Percentiles rank a stretch among this genome's conserved stretches.
Evolutionary conservation across 2,797 vertebrate genomes (phyloP).

Genomic region (Rhinoraja longicauda): DNA sequence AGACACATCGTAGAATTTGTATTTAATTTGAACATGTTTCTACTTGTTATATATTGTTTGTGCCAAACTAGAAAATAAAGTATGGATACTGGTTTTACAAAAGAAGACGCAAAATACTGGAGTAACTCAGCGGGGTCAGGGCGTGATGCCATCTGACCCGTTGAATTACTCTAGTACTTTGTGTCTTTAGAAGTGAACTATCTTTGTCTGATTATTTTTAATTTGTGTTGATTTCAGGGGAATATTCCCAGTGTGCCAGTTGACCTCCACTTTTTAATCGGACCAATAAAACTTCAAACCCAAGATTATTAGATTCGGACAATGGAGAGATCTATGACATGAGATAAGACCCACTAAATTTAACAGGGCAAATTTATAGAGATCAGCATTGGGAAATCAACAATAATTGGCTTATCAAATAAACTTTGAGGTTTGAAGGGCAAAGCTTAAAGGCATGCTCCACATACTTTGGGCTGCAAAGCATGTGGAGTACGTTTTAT

Average conservation of each 20-base stretch:
- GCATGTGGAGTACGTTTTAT: too few relatives aligned
- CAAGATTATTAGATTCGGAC: not conserved
- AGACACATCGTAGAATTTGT: not conserved
- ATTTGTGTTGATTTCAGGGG: not conserved
- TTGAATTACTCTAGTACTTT: too few relatives aligned
- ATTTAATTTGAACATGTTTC: not conserved
- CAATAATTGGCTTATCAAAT: not conserved
- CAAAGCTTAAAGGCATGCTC: too few relatives aligned
- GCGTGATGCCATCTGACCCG: too few relatives aligned
- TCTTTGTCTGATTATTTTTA: not conserved
- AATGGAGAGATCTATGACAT: not conserved
- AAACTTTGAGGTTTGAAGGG: not conserved
- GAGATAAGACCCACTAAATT: not conserved
- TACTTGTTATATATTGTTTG: not conserved
- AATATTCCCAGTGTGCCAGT: not conserved
- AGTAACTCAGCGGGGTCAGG: too few relatives aligned
- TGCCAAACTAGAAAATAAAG: not conserved
- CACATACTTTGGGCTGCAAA: too few relatives aligned
- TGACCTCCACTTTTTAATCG: not conserved
- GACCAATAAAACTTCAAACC: not conserved
- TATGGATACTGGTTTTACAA: too few relatives aligned
- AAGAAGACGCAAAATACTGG: too few relatives aligned
- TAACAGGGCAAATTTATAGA: not conserved
- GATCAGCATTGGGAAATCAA: not conserved
- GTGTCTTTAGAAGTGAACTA: too few relatives aligned